A percentile compares a stretch with the other conserved stretches of the same genome.
phyloP scores from a whole-genome alignment of 2,113 vertebrate species.

The Azemiops feae region DNA sequence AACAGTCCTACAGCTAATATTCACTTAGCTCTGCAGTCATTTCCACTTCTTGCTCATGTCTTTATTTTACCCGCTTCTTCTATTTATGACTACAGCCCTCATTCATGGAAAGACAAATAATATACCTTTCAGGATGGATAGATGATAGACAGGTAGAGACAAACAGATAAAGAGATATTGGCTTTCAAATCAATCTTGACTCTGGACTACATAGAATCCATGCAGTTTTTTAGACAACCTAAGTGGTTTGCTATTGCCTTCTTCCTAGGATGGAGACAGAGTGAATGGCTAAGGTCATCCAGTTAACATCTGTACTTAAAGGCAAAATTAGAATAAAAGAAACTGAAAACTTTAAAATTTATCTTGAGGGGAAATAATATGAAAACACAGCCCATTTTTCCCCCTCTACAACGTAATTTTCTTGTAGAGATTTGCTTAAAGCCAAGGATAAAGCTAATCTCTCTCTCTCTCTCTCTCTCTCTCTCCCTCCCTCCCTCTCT shows the following conservation, averaged over 20 bases:
- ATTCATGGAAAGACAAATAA: background rate
- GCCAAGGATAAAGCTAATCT: slow-evolving; percentile 62
- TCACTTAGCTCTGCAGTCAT: background rate
- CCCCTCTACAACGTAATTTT: slow-evolving; percentile 67
- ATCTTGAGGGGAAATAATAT: background rate
- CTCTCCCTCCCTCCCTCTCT: too few relatives aligned
- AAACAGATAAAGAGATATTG: background rate
- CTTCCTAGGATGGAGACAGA: background rate
- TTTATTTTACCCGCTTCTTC: background rate
- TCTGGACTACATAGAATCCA: background rate
- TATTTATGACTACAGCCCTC: background rate
- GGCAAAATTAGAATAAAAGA: background rate
- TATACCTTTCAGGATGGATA: background rate
- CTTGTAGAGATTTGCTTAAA: slow-evolving; percentile 64
- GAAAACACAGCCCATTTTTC: slow-evolving; percentile 35
- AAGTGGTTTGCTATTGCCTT: background rate
- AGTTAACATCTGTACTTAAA: background rate
- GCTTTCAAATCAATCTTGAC: background rate
- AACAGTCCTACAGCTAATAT: background rate
- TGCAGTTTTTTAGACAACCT: background rate
- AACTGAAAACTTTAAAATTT: slow-evolving; percentile 21
- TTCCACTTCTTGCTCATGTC: background rate
- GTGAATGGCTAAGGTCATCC: background rate
- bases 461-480: too few relatives aligned
- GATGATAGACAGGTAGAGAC: background rate